A percentile compares a stretch with the other conserved stretches of the same genome.
These are phyloP conservation scores for Ophion ventricosus DNA, from an alignment of 2,888 invertebrate genomes.

Conservation along the genomic window DNA sequence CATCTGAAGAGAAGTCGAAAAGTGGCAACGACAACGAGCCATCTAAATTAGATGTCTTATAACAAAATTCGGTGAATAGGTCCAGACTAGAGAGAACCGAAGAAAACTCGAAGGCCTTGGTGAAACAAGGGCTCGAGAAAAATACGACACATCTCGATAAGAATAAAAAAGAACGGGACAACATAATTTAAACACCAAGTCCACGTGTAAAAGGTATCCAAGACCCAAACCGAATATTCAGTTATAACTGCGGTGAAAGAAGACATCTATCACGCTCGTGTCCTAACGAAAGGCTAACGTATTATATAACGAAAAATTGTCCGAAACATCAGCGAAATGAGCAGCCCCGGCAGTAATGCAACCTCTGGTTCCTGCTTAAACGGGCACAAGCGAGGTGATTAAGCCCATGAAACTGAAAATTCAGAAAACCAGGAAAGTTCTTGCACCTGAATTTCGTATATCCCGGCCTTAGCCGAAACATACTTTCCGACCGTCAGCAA, in stretches of 20 bases:
- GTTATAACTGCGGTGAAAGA: slow-evolving; percentile 36
- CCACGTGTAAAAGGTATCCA: not conserved
- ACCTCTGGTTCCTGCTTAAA: slow-evolving; percentile 38
- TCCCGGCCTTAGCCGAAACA: no score
- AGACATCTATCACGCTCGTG: slow-evolving; percentile 13
- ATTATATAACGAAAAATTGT: slow-evolving; percentile 54
- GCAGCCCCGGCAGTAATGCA: slow-evolving; percentile 50
- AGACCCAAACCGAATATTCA: slow-evolving; percentile 3
- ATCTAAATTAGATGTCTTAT: not conserved
- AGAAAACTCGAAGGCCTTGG: slow-evolving; percentile 5
- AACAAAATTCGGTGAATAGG: slow-evolving; percentile 3
- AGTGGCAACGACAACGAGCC: not conserved
- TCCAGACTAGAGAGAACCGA: not conserved
- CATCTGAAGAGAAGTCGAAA: not conserved
- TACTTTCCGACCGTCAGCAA: no score
- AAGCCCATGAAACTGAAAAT: not conserved
- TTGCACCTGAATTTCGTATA: no score
- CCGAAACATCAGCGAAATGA: slow-evolving; percentile 58
- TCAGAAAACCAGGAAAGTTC: no score
- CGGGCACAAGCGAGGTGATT: slow-evolving; percentile 22
- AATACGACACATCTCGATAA: not conserved
- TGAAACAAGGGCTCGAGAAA: slow-evolving; percentile 16
- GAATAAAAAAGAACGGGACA: not conserved
- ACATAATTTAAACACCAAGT: not conserved
- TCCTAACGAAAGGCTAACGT: slow-evolving; percentile 9